Evolutionary conservation across 2,113 vertebrate genomes (phyloP).

Genomic region (Phrynosoma blainvillii): DNA sequence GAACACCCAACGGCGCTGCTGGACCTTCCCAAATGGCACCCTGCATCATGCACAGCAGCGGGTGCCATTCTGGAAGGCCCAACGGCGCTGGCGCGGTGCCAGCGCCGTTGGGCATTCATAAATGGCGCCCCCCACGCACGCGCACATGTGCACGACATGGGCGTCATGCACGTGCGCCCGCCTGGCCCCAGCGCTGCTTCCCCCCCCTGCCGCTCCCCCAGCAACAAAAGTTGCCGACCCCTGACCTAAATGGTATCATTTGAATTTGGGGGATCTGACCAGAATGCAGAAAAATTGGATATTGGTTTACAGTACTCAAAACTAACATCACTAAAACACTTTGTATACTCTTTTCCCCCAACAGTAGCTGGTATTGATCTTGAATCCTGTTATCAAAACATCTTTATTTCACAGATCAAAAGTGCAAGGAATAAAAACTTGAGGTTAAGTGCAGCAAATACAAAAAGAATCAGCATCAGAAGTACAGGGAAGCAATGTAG

Average conservation of each 20-base stretch:
- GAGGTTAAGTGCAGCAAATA: slow-evolving; percentile 17
- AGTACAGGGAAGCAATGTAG: neutral
- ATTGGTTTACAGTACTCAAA: neutral
- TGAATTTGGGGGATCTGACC: neutral
- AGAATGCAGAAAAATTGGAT: neutral
- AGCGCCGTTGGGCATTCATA: no score
- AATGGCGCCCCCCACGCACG: no score
- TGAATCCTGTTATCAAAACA: slow-evolving; percentile 5
- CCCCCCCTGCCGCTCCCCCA: no score
- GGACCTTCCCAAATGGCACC: no score
- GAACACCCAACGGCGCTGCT: no score
- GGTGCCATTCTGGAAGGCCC: no score
- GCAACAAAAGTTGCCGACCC: no score
- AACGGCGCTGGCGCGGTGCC: no score
- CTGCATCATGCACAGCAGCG: no score
- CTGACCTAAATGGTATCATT: neutral
- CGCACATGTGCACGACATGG: no score
- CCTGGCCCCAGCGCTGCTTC: no score
- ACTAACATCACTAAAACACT: neutral
- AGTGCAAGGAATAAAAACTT: slow-evolving; percentile 13
- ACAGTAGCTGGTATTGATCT: neutral
- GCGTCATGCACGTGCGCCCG: no score
- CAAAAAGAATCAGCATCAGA: neutral
- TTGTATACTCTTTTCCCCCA: neutral
- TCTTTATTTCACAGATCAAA: slow-evolving; percentile 9